Evolutionary conservation across 2,888 invertebrate genomes (phyloP).

Genomic region (Dryomyza anilis): DNA sequence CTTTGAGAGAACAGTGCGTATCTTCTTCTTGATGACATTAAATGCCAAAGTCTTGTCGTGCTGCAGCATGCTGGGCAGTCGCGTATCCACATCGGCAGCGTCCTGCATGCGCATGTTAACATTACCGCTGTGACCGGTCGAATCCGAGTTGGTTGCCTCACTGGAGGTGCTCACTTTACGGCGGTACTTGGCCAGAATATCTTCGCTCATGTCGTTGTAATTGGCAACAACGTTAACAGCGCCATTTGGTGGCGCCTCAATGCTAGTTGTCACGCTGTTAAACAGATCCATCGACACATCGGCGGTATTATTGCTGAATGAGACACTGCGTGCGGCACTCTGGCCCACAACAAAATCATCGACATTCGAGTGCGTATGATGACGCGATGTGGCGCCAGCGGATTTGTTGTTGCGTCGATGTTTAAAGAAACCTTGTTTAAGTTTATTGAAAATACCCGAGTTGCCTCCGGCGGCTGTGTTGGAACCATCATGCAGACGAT

Average conservation of each 20-base stretch:
- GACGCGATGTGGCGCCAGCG: slow-evolving; percentile 30
- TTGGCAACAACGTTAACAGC: slow-evolving; percentile 1
- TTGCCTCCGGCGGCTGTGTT: slow-evolving; percentile 47
- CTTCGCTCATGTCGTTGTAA: slow-evolving; percentile 78
- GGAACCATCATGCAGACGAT: too few species aligned
- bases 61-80: slow-evolving; percentile 44
- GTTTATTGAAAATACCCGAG: slow-evolving; percentile 74
- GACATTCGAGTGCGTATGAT: slow-evolving; percentile 10
- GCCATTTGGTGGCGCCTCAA: background rate
- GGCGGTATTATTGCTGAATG: slow-evolving; percentile 48
- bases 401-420: slow-evolving; percentile 66
- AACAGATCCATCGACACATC: slow-evolving; percentile 43
- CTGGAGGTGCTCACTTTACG: slow-evolving; percentile 68
- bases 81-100: slow-evolving; percentile 49
- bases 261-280: slow-evolving; percentile 25
- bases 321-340: slow-evolving; percentile 48
- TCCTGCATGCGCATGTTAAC: slow-evolving; percentile 35
- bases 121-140: slow-evolving; percentile 53
- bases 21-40: slow-evolving; percentile 73
- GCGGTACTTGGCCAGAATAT: slow-evolving; percentile 93
- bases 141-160: slow-evolving; percentile 62
- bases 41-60: slow-evolving; percentile 52
- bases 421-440: slow-evolving; percentile 73
- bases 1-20: slow-evolving; percentile 87
- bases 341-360: slow-evolving; percentile 27